Evolutionary conservation across 2,797 vertebrate genomes (phyloP).

Genomic region (Odontamblyopus lacepedii): DNA sequence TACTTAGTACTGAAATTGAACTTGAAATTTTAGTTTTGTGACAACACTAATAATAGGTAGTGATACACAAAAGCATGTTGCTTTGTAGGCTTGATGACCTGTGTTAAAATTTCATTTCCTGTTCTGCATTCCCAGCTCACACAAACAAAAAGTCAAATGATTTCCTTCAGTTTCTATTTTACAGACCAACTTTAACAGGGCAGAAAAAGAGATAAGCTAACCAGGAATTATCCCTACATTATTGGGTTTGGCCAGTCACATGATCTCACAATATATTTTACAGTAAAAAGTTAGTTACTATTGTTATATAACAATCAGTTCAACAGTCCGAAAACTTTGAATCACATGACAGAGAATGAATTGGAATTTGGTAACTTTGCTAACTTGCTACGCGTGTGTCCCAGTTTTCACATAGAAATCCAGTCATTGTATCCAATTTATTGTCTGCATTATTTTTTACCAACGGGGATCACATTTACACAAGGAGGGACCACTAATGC

Average conservation of each 20-base stretch:
- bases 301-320: background rate
- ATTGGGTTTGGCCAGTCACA: background rate
- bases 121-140: background rate
- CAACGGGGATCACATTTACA: background rate
- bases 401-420: background rate
- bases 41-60: no score
- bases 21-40: no score
- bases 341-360: background rate
- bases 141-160: background rate
- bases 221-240: background rate
- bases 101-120: background rate
- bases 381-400: no score
- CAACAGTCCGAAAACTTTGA: background rate
- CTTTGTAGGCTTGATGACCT: no score
- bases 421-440: background rate
- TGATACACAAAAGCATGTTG: no score
- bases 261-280: background rate
- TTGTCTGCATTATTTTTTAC: background rate
- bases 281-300: background rate
- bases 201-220: background rate
- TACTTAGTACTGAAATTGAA: no score
- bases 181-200: background rate
- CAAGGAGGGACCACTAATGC: background rate
- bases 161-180: background rate
- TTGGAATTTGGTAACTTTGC: background rate